Percentiles rank a stretch among this genome's conserved stretches.
Evolutionary conservation across 1,140 invertebrate species (phyloP).

Genomic region (Drosophila virilis): DNA sequence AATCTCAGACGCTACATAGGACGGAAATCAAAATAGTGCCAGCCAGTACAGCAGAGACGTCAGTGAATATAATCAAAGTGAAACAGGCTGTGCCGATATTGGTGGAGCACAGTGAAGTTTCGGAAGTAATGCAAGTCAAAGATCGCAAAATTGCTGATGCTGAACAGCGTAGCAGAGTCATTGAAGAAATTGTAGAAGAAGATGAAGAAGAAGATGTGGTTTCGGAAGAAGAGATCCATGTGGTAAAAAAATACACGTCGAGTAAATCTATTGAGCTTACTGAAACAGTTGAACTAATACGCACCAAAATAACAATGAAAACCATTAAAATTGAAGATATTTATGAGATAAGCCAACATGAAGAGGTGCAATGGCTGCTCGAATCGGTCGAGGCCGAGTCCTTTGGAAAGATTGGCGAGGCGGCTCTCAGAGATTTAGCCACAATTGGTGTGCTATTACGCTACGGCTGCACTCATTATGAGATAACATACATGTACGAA

Average conservation of each 20-base stretch:
- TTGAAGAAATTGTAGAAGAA: slow-evolving; percentile 64
- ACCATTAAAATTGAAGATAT: slow-evolving; percentile 74
- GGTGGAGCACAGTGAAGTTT: slow-evolving; percentile 84
- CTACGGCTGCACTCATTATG: slow-evolving; percentile 89
- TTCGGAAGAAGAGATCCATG: slow-evolving; percentile 44
- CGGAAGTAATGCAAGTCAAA: slow-evolving; percentile 83
- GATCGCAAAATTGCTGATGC: slow-evolving; percentile 74
- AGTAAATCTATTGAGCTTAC: slow-evolving; percentile 65
- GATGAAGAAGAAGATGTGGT: slow-evolving; percentile 65
- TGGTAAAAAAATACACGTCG: slow-evolving; percentile 48
- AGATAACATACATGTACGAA: slow-evolving; percentile 91
- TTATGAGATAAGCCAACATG: slow-evolving; percentile 71
- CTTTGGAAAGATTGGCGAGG: slow-evolving; percentile 91
- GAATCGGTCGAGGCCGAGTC: slow-evolving; percentile 90
- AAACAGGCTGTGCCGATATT: slow-evolving; percentile 82
- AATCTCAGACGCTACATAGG: slow-evolving; percentile 43
- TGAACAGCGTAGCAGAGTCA: slow-evolving; percentile 74
- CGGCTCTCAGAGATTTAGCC: slow-evolving; percentile 91
- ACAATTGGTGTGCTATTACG: slow-evolving; percentile 91
- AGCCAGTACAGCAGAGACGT: slow-evolving; percentile 68
- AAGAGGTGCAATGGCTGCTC: slow-evolving; percentile 90
- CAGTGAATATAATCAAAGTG: slow-evolving; percentile 68
- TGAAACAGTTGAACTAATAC: slow-evolving; percentile 73
- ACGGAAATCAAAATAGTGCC: slow-evolving; percentile 71
- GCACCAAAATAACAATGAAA: slow-evolving; percentile 79